phyloP scores from a whole-genome alignment of 2,888 invertebrate species.

The Drosophila meridionalis region DNA sequence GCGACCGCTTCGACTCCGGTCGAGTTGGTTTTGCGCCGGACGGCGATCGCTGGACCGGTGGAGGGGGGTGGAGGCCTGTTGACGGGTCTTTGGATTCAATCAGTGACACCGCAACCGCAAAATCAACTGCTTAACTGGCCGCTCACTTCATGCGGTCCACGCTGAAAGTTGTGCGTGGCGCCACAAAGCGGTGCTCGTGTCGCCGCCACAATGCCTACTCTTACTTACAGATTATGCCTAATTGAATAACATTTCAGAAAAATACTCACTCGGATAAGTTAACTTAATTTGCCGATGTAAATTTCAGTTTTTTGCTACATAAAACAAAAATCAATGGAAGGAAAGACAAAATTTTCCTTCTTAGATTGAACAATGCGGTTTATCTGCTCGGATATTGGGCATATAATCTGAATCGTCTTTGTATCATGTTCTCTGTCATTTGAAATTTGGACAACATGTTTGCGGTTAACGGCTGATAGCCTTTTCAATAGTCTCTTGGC shows the following conservation, averaged over 20 bases:
- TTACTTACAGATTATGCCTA: not conserved
- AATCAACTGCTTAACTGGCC: conserved; percentile 65
- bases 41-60: not conserved
- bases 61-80: not conserved
- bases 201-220: not conserved
- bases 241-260: conserved; percentile 8
- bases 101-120: conserved; percentile 67
- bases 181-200: conserved; percentile 9
- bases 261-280: not conserved
- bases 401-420: conserved; percentile 18
- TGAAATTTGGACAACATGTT: conserved; percentile 67
- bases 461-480: conserved; percentile 74
- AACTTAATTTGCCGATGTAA: not conserved
- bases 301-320: not conserved
- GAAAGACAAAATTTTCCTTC: not conserved
- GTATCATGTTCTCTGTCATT: conserved; percentile 32
- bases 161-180: conserved; percentile 36
- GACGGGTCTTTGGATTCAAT: conserved; percentile 65
- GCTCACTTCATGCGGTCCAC: conserved; percentile 30
- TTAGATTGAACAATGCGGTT: conserved; percentile 34
- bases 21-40: conserved; percentile 9
- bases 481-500: conserved; percentile 59
- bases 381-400: conserved; percentile 25
- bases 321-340: not conserved
- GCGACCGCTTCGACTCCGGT: not conserved